These are phyloP conservation scores for Lagopus muta DNA, from an alignment of 2,113 vertebrate species.

Conservation along the genomic window DNA sequence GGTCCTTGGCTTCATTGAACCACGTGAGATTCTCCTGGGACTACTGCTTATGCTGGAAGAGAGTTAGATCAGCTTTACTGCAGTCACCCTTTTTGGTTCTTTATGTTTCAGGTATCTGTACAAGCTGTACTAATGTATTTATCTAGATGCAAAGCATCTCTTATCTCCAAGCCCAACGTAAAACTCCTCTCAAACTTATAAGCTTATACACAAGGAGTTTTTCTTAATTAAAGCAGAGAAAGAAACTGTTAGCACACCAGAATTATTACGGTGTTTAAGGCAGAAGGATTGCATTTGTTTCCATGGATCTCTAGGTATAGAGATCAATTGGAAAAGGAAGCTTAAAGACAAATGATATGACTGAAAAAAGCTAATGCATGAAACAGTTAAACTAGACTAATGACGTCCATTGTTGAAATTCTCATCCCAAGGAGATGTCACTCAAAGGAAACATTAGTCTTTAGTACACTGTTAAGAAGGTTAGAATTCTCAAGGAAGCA, in stretches of 20 bases:
- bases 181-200: background rate
- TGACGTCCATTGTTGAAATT: background rate
- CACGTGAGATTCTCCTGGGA: no score
- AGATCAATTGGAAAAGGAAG: background rate
- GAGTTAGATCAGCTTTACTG: background rate
- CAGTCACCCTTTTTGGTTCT: background rate
- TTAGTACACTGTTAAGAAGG: background rate
- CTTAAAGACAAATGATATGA: background rate
- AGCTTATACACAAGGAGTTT: background rate
- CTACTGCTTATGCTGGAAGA: background rate
- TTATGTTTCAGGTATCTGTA: background rate
- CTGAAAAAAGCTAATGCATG: background rate
- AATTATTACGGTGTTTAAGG: background rate
- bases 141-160: background rate
- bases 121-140: background rate
- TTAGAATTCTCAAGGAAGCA: background rate
- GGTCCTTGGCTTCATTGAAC: no score
- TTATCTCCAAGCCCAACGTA: background rate
- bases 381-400: background rate
- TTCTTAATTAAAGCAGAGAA: background rate
- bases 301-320: background rate
- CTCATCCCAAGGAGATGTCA: background rate
- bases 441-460: background rate
- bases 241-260: background rate
- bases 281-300: background rate